Percentiles rank a stretch among this genome's conserved stretches.
phyloP scores from a whole-genome alignment of 92 coral and sea anemone genomes.

The Umimayanthus chanpuru region DNA sequence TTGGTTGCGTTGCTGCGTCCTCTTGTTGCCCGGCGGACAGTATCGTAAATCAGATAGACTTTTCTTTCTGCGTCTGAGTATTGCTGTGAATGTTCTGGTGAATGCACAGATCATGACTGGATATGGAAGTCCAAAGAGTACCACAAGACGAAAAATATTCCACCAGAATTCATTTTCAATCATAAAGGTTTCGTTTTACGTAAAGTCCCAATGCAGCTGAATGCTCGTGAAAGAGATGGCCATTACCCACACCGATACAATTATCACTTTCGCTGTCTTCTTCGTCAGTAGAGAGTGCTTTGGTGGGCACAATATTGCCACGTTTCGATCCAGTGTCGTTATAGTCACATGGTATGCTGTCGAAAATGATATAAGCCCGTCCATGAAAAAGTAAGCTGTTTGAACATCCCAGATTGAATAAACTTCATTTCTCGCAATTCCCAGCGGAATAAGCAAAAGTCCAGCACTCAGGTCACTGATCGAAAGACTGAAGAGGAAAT shows the following conservation, averaged over 20 bases:
- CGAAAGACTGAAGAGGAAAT: too few species aligned
- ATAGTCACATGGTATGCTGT: slow-evolving; percentile 67
- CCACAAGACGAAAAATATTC: slow-evolving; percentile 53
- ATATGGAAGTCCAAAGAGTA: slow-evolving; percentile 67
- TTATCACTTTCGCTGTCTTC: slow-evolving; percentile 33
- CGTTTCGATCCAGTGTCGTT: slow-evolving; percentile 65
- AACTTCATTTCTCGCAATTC: neutral
- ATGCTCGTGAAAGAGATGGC: slow-evolving; percentile 54
- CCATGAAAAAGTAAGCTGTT: neutral
- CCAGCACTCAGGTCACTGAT: too few species aligned
- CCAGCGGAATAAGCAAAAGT: neutral
- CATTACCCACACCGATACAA: slow-evolving; percentile 57
- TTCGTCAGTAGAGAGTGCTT: slow-evolving; percentile 61
- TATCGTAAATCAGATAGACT: too few species aligned
- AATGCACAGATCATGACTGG: slow-evolving; percentile 14
- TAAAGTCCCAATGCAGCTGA: neutral
- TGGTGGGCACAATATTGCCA: slow-evolving; percentile 68
- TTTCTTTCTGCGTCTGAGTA: neutral
- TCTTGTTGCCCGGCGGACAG: neutral
- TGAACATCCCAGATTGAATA: neutral
- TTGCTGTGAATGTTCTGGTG: slow-evolving; percentile 43
- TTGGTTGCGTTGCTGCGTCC: neutral
- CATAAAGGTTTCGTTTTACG: neutral
- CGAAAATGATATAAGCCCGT: slow-evolving; percentile 46
- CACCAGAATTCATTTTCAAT: slow-evolving; percentile 27